phyloP scores from a whole-genome alignment of 2,113 vertebrate species.

The Peromyscus maniculatus region DNA sequence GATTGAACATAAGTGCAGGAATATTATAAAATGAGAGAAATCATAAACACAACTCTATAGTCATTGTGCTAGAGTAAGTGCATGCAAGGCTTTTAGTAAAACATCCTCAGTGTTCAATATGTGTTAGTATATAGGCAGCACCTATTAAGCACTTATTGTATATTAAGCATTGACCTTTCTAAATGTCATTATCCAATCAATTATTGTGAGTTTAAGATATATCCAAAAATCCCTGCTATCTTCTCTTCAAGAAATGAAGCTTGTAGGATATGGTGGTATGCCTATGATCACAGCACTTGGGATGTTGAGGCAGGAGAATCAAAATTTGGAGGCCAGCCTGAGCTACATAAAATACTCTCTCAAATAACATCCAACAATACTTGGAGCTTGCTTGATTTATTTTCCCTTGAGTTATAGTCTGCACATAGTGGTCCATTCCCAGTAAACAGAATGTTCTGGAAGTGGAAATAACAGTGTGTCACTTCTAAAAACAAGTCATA shows the following conservation, averaged over 20 bases:
- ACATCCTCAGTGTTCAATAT: background rate
- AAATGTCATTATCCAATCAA: background rate
- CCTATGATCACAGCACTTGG: background rate
- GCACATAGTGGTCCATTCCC: background rate
- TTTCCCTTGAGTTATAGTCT: background rate
- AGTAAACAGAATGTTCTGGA: background rate
- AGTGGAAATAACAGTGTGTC: background rate
- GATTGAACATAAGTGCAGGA: background rate
- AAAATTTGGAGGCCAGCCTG: background rate
- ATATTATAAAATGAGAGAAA: background rate
- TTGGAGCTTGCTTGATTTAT: background rate
- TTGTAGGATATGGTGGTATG: background rate
- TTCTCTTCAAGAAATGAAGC: background rate
- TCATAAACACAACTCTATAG: background rate
- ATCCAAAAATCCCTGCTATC: background rate
- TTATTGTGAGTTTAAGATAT: background rate
- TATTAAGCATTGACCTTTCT: background rate
- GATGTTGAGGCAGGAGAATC: background rate
- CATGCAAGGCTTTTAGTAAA: background rate
- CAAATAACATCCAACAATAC: background rate
- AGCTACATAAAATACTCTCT: background rate
- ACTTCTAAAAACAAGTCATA: background rate
- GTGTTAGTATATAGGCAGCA: background rate
- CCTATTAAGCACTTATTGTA: conserved; percentile 2
- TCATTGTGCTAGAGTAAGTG: conserved; percentile 16